Percentiles rank a stretch among this genome's conserved stretches.
Evolutionary conservation across 2,797 vertebrate genomes (phyloP).

Genomic region (Eidolon dupreanum): DNA sequence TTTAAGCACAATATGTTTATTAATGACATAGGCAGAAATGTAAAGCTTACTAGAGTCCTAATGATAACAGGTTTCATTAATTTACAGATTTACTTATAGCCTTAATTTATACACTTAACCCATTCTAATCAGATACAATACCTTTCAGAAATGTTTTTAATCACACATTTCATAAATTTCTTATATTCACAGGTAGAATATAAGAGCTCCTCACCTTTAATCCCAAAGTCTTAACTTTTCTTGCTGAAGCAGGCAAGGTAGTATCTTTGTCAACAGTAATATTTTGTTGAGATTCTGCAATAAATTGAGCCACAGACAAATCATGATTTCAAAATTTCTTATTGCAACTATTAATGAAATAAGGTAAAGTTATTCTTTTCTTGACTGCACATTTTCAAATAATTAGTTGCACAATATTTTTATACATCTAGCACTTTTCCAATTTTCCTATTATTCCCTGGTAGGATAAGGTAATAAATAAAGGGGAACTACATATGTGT

Average conservation of each 20-base stretch:
- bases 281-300: constrained; percentile 62
- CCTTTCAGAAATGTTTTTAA: neutral
- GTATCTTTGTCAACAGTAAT: constrained; percentile 56
- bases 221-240: constrained; percentile 59
- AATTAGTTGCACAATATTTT: constrained; percentile 4
- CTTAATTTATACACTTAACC: neutral
- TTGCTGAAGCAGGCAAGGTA: constrained; percentile 63
- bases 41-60: neutral
- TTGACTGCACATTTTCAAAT: neutral
- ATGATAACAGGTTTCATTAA: neutral
- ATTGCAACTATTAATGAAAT: neutral
- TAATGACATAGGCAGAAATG: neutral
- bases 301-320: constrained; percentile 46
- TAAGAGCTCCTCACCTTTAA: constrained; percentile 77
- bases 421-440: neutral
- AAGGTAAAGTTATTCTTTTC: constrained; percentile 4
- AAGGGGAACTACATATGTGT: neutral
- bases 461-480: neutral
- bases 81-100: neutral
- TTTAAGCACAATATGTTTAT: neutral
- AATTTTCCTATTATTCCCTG: neutral
- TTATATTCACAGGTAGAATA: neutral
- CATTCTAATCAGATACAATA: neutral
- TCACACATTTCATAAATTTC: neutral
- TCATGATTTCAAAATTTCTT: constrained; percentile 25